phyloP scores from a whole-genome alignment of 2,797 vertebrate genomes.

The Coregonus suidteri region DNA sequence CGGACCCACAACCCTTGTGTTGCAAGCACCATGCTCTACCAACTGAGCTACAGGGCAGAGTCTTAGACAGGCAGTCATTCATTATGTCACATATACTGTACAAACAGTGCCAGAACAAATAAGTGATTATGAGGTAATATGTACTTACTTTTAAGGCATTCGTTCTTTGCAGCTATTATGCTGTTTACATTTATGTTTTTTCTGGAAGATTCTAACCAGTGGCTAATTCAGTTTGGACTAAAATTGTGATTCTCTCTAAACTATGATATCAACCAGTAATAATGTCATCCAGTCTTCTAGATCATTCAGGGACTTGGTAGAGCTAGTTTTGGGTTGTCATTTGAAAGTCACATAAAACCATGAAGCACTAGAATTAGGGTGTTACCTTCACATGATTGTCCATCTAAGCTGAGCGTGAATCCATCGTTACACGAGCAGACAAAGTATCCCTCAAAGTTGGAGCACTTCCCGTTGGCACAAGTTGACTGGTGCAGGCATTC shows the following conservation, averaged over 20 bases:
- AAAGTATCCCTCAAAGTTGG: conserved; percentile 77
- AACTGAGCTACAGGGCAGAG: too few species aligned
- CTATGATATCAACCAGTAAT: conserved; percentile 7
- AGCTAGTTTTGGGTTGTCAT: background rate
- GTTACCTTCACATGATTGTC: conserved; percentile 75
- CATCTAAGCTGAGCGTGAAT: conserved; percentile 64
- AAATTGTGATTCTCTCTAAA: background rate
- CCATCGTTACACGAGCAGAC: conserved; percentile 73
- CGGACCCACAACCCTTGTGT: too few species aligned
- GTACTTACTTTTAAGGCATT: conserved; percentile 15
- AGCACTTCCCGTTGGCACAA: conserved; percentile 75
- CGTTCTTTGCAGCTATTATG: conserved; percentile 27
- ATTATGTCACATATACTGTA: conserved; percentile 10
- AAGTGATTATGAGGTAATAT: conserved; percentile 29
- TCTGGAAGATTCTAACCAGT: conserved; percentile 17
- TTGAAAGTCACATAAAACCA: background rate
- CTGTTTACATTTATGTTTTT: conserved; percentile 29
- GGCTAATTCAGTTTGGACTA: conserved; percentile 13
- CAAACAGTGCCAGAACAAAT: conserved; percentile 12
- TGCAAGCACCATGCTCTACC: too few species aligned
- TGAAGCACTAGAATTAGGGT: background rate
- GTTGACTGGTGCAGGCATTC: conserved; percentile 71
- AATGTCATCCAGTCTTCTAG: background rate
- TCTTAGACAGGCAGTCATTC: conserved; percentile 1
- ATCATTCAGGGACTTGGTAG: conserved; percentile 6